phyloP scores from a whole-genome alignment of 1,140 invertebrate species.

The Brachionus rotundiformis region DNA sequence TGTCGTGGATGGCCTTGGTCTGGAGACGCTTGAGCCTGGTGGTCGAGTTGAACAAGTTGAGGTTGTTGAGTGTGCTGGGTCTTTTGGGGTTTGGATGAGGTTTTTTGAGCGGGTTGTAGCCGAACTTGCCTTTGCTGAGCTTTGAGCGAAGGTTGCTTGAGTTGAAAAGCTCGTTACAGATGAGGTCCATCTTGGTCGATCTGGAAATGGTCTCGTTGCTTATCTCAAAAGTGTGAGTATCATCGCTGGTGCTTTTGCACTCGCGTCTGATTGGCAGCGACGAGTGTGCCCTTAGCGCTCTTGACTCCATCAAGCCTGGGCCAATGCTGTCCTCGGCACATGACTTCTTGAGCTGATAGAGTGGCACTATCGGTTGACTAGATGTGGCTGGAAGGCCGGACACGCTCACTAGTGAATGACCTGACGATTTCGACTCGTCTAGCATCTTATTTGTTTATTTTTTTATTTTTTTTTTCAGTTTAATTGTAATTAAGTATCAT shows the following conservation, averaged over 20 bases:
- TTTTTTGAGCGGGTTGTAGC: constrained; percentile 27
- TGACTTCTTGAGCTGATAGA: constrained; percentile 10
- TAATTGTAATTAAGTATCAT: too few species aligned
- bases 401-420: neutral
- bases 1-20: neutral
- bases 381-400: neutral
- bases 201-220: neutral
- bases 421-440: neutral
- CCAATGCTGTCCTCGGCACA: neutral
- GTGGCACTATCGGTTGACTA: constrained; percentile 7
- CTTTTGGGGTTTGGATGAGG: neutral
- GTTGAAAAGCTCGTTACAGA: neutral
- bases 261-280: neutral
- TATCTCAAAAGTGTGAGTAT: neutral
- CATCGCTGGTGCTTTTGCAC: constrained; percentile 20
- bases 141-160: neutral
- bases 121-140: constrained; percentile 5
- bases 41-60: neutral
- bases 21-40: neutral
- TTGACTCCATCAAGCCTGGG: neutral
- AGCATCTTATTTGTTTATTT: neutral
- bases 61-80: neutral
- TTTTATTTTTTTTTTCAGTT: too few species aligned
- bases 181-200: neutral
- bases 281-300: neutral